These are phyloP conservation scores for Euplexia lucipara DNA, from an alignment of 2,888 invertebrate genomes.

Conservation along the genomic window DNA sequence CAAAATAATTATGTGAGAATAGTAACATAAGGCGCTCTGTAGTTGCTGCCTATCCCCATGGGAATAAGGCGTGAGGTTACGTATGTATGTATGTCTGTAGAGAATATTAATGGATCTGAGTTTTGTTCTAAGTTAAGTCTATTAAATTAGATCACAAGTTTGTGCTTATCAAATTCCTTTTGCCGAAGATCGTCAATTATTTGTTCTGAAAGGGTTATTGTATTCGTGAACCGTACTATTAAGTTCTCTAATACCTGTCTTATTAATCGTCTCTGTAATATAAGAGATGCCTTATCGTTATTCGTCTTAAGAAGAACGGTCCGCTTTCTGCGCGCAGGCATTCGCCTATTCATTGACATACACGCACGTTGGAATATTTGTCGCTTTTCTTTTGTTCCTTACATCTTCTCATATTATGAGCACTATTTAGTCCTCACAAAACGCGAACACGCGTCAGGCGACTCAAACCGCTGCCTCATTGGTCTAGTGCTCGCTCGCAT, in stretches of 20 bases:
- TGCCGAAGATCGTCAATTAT: slow-evolving; percentile 1
- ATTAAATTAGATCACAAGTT: slow-evolving; percentile 2
- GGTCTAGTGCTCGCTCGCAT: too few species aligned
- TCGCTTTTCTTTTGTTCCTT: slow-evolving; percentile 12
- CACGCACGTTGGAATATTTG: slow-evolving; percentile 3
- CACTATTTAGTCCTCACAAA: not conserved
- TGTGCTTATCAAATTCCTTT: not conserved
- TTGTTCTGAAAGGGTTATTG: slow-evolving; percentile 7
- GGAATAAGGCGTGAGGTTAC: too few species aligned
- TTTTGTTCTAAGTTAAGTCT: not conserved
- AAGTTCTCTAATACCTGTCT: not conserved
- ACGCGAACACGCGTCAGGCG: too few species aligned
- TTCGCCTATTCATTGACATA: slow-evolving; percentile 21
- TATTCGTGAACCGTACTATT: not conserved
- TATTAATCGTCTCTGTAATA: slow-evolving; percentile 9
- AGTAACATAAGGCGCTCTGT: too few species aligned
- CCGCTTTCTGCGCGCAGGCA: not conserved
- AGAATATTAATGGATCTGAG: too few species aligned
- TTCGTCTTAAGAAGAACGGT: slow-evolving; percentile 1
- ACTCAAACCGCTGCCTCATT: too few species aligned
- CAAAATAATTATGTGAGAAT: too few species aligned
- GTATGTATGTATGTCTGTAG: too few species aligned
- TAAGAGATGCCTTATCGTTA: slow-evolving; percentile 7
- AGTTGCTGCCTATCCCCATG: too few species aligned
- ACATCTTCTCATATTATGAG: not conserved